phyloP scores from a whole-genome alignment of 2,888 invertebrate species.

The Eristalis arbustorum region DNA sequence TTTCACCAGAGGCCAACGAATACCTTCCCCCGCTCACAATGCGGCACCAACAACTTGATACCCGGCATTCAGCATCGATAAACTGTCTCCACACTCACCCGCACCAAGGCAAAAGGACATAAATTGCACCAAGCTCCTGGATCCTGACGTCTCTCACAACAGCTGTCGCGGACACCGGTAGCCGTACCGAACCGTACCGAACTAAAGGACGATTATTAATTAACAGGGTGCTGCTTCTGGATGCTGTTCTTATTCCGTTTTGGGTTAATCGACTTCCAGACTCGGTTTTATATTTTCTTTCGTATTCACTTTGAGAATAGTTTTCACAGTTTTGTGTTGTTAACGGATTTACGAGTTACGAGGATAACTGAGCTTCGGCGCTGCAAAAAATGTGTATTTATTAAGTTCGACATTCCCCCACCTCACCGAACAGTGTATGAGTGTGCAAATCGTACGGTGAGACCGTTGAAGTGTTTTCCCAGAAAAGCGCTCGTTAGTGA shows the following conservation, averaged over 20 bases:
- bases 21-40: no score
- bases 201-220: neutral
- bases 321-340: neutral
- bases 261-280: neutral
- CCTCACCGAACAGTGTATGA: neutral
- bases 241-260: neutral
- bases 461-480: constrained; percentile 20
- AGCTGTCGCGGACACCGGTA: neutral
- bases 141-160: neutral
- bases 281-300: neutral
- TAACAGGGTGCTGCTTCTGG: neutral
- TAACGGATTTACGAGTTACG: constrained; percentile 26
- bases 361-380: constrained; percentile 16
- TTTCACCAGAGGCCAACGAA: no score
- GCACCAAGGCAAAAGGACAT: neutral
- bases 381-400: constrained; percentile 46
- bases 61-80: neutral
- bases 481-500: neutral
- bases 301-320: neutral
- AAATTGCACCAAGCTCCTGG: neutral
- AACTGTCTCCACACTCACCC: neutral
- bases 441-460: neutral
- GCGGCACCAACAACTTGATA: no score
- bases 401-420: constrained; percentile 13
- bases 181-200: neutral